These are phyloP conservation scores for Neomicropteryx cornuta DNA, from an alignment of 1,140 invertebrate genomes.

Conservation along the genomic window DNA sequence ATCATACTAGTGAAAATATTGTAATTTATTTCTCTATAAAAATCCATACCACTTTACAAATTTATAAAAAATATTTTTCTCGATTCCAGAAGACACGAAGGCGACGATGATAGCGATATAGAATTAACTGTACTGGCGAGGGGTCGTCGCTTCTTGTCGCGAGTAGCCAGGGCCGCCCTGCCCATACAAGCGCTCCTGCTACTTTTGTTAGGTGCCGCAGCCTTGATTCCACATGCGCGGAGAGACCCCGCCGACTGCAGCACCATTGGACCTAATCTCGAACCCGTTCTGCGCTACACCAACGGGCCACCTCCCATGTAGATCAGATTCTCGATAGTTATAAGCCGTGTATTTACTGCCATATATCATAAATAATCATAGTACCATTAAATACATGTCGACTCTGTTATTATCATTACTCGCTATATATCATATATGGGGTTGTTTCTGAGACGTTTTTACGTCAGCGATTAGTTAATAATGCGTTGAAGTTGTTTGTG, in stretches of 20 bases:
- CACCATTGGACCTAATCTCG: constrained; percentile 71
- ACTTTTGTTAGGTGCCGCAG: constrained; percentile 76
- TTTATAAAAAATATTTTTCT: no score
- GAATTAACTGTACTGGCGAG: constrained; percentile 48
- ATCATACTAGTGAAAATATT: no score
- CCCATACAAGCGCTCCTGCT: constrained; percentile 86
- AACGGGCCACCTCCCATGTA: constrained; percentile 84
- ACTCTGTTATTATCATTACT: no score
- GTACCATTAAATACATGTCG: no score
- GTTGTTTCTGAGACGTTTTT: no score
- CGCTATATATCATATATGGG: no score
- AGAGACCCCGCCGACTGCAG: constrained; percentile 74
- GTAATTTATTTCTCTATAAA: no score
- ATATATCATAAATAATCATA: no score
- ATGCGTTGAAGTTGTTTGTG: no score
- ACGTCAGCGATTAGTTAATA: no score
- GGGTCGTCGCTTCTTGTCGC: constrained; percentile 70
- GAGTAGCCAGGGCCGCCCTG: constrained; percentile 79
- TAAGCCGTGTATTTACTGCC: no score
- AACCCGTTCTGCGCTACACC: constrained; percentile 76
- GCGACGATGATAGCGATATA: constrained; percentile 22
- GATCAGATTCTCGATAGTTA: constrained; percentile 5
- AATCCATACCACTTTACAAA: constrained; percentile 1
- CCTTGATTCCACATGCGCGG: constrained; percentile 73
- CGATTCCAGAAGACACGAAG: constrained; percentile 16